Conservation (phyloP, 2,113 vertebrate genomes). For the Orientallactaga bullata region DNA sequence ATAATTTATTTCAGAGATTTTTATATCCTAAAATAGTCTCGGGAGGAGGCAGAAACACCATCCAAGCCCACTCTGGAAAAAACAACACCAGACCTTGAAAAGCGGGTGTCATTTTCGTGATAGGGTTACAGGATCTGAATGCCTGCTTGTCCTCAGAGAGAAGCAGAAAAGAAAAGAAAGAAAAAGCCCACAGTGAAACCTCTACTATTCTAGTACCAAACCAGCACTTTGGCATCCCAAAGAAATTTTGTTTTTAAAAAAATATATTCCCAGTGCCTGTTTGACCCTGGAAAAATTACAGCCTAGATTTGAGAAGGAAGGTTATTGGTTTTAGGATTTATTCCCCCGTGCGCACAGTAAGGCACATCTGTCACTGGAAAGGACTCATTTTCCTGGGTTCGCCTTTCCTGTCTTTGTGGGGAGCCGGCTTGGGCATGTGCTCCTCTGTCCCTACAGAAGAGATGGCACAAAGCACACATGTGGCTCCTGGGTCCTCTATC, state of each 20-base stretch:
- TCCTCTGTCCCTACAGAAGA: background rate
- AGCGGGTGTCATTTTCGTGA: background rate
- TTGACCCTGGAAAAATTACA: background rate
- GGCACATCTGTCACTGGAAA: background rate
- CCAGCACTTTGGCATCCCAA: background rate
- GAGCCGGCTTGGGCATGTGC: background rate
- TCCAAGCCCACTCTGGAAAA: conserved; percentile 45
- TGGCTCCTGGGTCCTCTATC: background rate
- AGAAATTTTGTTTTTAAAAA: background rate
- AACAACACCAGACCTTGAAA: background rate
- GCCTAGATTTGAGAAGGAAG: background rate
- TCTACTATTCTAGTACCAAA: background rate
- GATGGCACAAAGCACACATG: background rate
- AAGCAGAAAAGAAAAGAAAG: background rate
- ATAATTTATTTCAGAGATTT: conserved; percentile 69
- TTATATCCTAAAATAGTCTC: conserved; percentile 66
- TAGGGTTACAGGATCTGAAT: background rate
- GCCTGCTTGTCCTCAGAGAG: background rate
- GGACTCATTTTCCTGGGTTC: background rate
- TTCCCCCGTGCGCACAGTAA: background rate
- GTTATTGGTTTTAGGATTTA: background rate
- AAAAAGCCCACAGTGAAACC: background rate
- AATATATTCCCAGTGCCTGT: background rate
- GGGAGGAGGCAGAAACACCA: conserved; percentile 55
- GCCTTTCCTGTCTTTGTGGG: background rate